Evolutionary conservation across 2,888 invertebrate species (phyloP).

Genomic region (Campoplex capitator): DNA sequence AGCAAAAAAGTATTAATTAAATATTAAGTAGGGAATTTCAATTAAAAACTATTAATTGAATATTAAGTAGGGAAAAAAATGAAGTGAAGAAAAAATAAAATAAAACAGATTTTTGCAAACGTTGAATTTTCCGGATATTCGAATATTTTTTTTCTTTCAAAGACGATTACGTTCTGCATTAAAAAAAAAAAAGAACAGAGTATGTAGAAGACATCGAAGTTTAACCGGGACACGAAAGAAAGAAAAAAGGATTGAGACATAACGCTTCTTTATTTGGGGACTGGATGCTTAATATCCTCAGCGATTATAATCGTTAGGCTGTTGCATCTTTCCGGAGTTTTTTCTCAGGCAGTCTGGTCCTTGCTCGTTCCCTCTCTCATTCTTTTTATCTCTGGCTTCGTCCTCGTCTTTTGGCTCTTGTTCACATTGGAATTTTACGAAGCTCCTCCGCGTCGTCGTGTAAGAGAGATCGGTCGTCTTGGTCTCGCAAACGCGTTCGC

Average conservation of each 20-base stretch:
- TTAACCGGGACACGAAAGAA: slow-evolving; percentile 24
- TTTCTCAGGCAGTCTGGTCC: slow-evolving; percentile 55
- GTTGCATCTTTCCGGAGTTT: slow-evolving; percentile 52
- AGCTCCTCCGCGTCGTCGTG: slow-evolving; percentile 9
- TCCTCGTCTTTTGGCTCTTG: slow-evolving; percentile 57
- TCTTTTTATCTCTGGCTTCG: slow-evolving; percentile 30
- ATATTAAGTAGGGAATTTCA: not conserved
- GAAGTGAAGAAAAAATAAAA: not conserved
- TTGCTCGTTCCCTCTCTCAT: slow-evolving; percentile 12
- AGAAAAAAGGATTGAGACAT: slow-evolving; percentile 43
- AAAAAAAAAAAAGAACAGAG: not conserved
- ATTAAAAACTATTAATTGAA: too few relatives aligned
- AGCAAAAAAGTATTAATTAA: not conserved
- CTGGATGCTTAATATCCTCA: slow-evolving; percentile 33
- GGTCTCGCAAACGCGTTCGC: slow-evolving; percentile 41
- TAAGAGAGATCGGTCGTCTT: slow-evolving; percentile 27
- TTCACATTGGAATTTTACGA: slow-evolving; percentile 58
- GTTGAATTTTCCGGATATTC: not conserved
- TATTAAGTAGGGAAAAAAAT: not conserved
- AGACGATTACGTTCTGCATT: not conserved
- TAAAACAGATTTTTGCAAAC: not conserved
- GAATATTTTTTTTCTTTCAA: not conserved
- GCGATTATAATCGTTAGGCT: slow-evolving; percentile 58
- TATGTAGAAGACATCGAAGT: not conserved
- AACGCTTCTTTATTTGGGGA: slow-evolving; percentile 41